Percentiles rank a stretch among this genome's conserved stretches.
Conservation (phyloP, 2,797 vertebrate species). For the Morus bassanus region DNA sequence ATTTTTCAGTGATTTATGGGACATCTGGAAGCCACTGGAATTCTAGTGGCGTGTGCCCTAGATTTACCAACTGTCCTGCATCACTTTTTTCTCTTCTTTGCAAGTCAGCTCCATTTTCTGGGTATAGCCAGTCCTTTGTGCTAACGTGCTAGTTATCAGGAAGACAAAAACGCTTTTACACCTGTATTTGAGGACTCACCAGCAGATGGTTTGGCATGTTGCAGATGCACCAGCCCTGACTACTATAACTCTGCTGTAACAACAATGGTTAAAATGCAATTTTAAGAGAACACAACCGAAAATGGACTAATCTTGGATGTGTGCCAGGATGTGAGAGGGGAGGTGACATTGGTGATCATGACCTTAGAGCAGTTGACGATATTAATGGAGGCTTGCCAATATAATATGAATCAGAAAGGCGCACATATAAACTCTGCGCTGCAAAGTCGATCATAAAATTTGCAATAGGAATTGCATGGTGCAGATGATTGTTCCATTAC, state of each 20-base stretch:
- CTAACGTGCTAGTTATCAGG: not conserved
- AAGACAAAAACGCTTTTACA: not conserved
- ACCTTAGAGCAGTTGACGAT: not conserved
- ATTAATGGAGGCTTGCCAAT: not conserved
- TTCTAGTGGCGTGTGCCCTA: not conserved
- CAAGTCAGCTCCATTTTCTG: not conserved
- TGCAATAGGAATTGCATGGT: not conserved
- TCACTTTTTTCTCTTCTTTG: not conserved
- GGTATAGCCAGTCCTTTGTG: not conserved
- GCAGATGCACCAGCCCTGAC: not conserved
- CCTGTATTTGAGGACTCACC: not conserved
- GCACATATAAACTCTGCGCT: not conserved
- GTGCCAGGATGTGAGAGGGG: not conserved
- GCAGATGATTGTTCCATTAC: not conserved
- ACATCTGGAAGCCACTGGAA: not conserved
- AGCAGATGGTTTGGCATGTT: not conserved
- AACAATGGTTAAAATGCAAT: not conserved
- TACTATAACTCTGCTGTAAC: not conserved
- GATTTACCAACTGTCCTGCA: not conserved
- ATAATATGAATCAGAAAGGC: not conserved
- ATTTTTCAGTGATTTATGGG: not conserved
- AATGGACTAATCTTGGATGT: not conserved
- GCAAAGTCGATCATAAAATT: not conserved
- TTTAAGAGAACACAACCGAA: not conserved
- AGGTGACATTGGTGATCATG: not conserved